A percentile compares a stretch with the other conserved stretches of the same genome.
These are phyloP conservation scores for Leptodactylus fuscus DNA, from an alignment of 2,113 vertebrate genomes.

Conservation along the genomic window DNA sequence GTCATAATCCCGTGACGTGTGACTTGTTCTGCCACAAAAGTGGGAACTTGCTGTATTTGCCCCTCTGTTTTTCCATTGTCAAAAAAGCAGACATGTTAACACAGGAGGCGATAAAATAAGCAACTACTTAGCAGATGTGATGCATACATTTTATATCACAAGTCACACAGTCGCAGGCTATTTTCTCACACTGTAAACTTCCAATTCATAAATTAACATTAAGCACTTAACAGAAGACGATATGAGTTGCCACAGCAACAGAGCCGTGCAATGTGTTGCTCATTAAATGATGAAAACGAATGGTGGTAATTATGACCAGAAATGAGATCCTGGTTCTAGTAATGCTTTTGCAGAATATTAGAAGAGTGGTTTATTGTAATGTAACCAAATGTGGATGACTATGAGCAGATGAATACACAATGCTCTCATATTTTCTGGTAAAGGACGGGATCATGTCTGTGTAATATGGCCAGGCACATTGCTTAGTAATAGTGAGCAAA, in stretches of 20 bases:
- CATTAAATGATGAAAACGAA: conserved; percentile 71
- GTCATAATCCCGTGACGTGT: no score
- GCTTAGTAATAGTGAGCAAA: neutral
- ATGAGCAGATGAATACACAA: neutral
- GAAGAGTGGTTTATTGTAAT: conserved; percentile 28
- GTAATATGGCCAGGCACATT: neutral
- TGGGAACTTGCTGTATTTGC: no score
- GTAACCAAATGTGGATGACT: neutral
- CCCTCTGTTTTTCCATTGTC: neutral
- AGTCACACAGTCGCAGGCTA: conserved; percentile 67
- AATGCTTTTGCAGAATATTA: conserved; percentile 60
- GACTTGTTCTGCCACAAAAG: no score
- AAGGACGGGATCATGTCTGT: neutral
- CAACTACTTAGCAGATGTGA: conserved; percentile 61
- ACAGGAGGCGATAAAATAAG: neutral
- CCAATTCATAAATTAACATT: conserved; percentile 77
- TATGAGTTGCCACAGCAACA: conserved; percentile 79
- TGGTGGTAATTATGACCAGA: conserved; percentile 74
- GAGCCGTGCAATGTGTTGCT: conserved; percentile 64
- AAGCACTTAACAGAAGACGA: conserved; percentile 74
- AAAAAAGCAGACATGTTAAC: neutral
- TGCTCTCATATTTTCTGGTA: neutral
- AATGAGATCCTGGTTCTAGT: conserved; percentile 67
- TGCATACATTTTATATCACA: conserved; percentile 60
- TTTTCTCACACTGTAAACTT: conserved; percentile 65